A percentile compares a stretch with the other conserved stretches of the same genome.
Conservation (phyloP, 2,113 vertebrate genomes). For the Danionella cerebrum region DNA sequence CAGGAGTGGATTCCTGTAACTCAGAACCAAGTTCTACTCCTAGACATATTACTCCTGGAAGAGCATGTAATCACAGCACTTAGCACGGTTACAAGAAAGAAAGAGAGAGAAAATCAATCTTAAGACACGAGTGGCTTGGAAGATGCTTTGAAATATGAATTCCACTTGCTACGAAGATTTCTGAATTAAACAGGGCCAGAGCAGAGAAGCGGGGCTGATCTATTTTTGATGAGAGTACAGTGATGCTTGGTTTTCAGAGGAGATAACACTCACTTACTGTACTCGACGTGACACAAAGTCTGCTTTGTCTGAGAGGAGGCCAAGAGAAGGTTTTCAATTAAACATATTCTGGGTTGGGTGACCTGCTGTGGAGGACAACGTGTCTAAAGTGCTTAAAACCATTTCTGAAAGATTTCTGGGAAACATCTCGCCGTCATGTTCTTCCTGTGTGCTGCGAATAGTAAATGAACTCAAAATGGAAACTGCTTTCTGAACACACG, state of each 20-base stretch:
- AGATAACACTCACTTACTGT: neutral
- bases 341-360: neutral
- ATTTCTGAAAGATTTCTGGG: neutral
- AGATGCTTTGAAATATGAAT: neutral
- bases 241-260: slow-evolving; percentile 10
- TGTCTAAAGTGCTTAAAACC: neutral
- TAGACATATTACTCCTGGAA: too few relatives aligned
- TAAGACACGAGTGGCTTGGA: neutral
- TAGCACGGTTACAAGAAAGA: too few relatives aligned
- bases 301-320: neutral
- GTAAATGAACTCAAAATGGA: neutral
- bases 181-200: slow-evolving; percentile 1
- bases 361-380: neutral
- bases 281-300: neutral
- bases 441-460: neutral
- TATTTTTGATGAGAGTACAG: slow-evolving; percentile 18
- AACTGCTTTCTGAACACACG: neutral
- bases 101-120: too few relatives aligned
- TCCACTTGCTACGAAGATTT: neutral
- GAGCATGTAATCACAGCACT: too few relatives aligned
- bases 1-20: too few relatives aligned
- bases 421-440: neutral
- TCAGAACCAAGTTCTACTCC: too few relatives aligned
- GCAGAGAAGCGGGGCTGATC: neutral
- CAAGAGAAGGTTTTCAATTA: neutral